Evolutionary conservation across 64 coral and sea anemone species (phyloP).

Genomic region (Actinia tenebrosa): DNA sequence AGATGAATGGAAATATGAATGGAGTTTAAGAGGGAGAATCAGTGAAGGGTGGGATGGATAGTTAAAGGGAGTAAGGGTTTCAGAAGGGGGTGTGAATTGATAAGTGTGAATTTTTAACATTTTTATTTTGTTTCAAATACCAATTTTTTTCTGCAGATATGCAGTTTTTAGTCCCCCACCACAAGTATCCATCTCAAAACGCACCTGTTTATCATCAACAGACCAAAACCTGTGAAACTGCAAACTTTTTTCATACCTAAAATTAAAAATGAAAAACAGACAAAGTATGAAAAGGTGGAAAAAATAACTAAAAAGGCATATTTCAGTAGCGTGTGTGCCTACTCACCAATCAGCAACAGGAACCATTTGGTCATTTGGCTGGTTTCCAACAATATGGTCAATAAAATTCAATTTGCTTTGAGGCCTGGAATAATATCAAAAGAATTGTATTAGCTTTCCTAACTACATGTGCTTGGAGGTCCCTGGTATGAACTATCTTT

Average conservation of each 20-base stretch:
- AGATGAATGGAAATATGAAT: too few species aligned
- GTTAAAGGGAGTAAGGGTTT: too few species aligned
- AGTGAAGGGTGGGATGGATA: too few species aligned
- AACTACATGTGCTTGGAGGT: background rate
- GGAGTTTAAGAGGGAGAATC: too few species aligned
- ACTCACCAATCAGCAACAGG: conserved; percentile 76
- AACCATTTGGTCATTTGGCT: conserved; percentile 79
- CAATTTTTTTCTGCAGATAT: too few species aligned
- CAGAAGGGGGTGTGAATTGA: too few species aligned
- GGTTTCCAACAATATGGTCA: conserved; percentile 98
- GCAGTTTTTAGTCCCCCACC: too few species aligned
- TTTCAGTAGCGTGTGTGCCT: background rate
- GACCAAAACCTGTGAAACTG: conserved; percentile 99
- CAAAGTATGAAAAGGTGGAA: background rate
- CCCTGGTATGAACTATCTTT: too few species aligned
- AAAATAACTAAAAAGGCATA: background rate
- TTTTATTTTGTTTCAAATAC: too few species aligned
- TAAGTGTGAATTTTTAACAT: too few species aligned
- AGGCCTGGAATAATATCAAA: conserved; percentile 40
- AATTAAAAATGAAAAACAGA: background rate
- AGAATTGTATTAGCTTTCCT: background rate
- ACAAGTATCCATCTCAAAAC: background rate
- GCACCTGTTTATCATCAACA: conserved; percentile 91
- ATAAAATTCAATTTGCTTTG: conserved; percentile 59
- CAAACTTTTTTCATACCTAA: conserved; percentile 88